These are phyloP conservation scores for Cyprinella venusta DNA, from an alignment of 2,797 vertebrate species.

Conservation along the genomic window DNA sequence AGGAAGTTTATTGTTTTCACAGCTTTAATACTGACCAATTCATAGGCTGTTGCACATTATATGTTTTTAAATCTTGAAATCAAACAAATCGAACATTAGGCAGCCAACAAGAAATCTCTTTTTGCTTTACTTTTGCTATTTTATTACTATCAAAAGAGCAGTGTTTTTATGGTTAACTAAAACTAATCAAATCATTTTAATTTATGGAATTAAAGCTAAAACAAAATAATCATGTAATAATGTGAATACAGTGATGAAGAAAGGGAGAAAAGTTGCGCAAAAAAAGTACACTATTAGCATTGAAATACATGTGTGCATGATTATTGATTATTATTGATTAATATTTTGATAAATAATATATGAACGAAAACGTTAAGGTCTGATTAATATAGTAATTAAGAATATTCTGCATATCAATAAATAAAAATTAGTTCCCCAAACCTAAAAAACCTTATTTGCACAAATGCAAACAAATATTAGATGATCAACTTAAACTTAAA, in stretches of 20 bases:
- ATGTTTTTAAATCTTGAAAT: neutral
- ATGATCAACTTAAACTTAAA: neutral
- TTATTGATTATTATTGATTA: too few relatives aligned
- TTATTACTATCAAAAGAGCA: neutral
- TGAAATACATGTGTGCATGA: neutral
- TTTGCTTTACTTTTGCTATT: neutral
- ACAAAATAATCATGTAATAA: conserved; percentile 19
- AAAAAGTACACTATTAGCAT: fast-evolving
- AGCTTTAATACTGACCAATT: neutral
- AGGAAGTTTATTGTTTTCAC: neutral
- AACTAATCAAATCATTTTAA: neutral
- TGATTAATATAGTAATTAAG: neutral
- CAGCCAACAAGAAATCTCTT: neutral
- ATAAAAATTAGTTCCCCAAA: neutral
- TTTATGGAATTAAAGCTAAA: neutral
- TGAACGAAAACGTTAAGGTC: neutral
- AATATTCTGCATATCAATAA: neutral
- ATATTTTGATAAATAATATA: neutral
- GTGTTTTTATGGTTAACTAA: neutral
- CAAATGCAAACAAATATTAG: neutral
- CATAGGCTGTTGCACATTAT: neutral
- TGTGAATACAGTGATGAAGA: neutral
- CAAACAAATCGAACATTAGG: neutral
- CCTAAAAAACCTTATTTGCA: neutral
- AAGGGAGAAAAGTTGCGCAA: neutral